phyloP scores from a whole-genome alignment of 2,888 invertebrate genomes.

The Eupithecia dodoneata region DNA sequence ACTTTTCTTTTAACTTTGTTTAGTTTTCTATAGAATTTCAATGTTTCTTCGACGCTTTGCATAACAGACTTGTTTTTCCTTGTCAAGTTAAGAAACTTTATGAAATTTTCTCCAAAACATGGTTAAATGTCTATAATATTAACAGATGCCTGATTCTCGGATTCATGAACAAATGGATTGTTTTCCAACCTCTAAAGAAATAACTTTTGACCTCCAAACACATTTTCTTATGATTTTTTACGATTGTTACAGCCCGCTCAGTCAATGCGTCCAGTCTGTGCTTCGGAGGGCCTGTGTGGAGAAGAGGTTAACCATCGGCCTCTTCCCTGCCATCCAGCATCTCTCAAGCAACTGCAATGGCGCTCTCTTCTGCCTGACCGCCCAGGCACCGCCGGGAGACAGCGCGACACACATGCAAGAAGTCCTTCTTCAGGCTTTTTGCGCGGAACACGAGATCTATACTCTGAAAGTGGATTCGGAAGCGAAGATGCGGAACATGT shows the following conservation, averaged over 20 bases:
- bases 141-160: background rate
- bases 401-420: conserved; percentile 91
- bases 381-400: conserved; percentile 87
- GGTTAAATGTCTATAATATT: background rate
- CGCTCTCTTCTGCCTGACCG: conserved; percentile 88
- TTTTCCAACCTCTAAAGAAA: background rate
- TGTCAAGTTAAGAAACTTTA: background rate
- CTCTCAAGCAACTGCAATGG: conserved; percentile 85
- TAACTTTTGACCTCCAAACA: background rate
- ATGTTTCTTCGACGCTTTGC: background rate
- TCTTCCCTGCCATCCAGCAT: conserved; percentile 85
- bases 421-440: conserved; percentile 90
- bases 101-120: background rate
- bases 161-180: background rate
- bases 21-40: background rate
- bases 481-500: conserved; percentile 77
- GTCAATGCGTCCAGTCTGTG: conserved; percentile 81
- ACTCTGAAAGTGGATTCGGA: conserved; percentile 87
- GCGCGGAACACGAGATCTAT: conserved; percentile 91
- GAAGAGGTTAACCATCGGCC: conserved; percentile 85
- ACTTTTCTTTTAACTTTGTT: background rate
- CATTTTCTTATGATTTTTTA: conserved; percentile 33
- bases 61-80: background rate
- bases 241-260: conserved; percentile 75
- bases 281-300: conserved; percentile 82